Evolutionary conservation across 2,888 invertebrate genomes (phyloP).

Genomic region (Cepaea hortensis): DNA sequence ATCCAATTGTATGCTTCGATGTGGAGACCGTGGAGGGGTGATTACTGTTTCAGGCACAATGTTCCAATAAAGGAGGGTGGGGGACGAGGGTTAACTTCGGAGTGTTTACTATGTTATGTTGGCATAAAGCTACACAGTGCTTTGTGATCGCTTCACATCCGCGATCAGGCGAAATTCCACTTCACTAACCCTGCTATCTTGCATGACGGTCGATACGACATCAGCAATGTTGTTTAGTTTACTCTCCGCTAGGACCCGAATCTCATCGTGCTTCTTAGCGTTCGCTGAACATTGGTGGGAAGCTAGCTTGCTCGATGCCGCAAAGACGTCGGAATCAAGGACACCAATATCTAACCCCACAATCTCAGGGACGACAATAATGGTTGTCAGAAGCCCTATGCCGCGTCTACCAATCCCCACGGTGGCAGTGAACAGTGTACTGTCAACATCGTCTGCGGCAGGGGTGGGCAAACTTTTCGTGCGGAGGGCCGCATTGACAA

Average conservation of each 20-base stretch:
- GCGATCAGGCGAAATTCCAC: slow-evolving; percentile 42
- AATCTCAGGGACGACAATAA: slow-evolving; percentile 17
- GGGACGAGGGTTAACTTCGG: no score
- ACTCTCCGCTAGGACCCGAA: slow-evolving; percentile 36
- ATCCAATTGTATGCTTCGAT: no score
- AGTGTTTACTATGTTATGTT: no score
- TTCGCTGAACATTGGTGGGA: slow-evolving; percentile 24
- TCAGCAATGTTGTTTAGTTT: slow-evolving; percentile 44
- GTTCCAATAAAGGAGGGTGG: no score
- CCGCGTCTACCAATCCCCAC: slow-evolving; percentile 17
- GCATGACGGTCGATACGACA: slow-evolving; percentile 40
- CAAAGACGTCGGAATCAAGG: slow-evolving; percentile 1
- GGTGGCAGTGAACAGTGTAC: background rate
- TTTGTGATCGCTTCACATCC: background rate
- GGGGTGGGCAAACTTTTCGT: no score
- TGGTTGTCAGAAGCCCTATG: slow-evolving; percentile 16
- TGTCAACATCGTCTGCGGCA: background rate
- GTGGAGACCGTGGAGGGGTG: no score
- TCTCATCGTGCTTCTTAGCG: slow-evolving; percentile 46
- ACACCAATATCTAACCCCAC: slow-evolving; percentile 4
- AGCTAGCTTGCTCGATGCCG: background rate
- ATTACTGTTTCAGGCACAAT: no score
- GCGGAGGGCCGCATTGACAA: no score
- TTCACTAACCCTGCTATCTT: slow-evolving; percentile 42
- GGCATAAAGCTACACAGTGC: no score